Base-by-base conservation (phyloP, 2,888 invertebrate species). In the Amphiduros pacificus region DNA sequence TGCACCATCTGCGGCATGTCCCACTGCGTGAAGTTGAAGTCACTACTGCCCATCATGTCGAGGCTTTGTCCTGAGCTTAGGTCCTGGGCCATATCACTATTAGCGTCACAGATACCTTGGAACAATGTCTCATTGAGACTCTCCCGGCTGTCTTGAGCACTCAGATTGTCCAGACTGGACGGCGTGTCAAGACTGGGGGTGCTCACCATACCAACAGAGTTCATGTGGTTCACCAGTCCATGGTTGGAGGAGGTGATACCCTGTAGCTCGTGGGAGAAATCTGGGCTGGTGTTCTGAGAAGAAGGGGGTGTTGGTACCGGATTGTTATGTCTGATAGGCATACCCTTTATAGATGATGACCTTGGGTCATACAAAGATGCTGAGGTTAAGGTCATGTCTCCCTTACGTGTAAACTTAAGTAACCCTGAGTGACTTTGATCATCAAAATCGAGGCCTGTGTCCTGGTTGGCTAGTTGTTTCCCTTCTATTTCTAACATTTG, bases 1-100 rank as follows among this genome's bases (percentile, higher is more conserved):
- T 58, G 58, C 1, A 58, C 58, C 58, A 58, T 50, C 36, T 58
- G 58, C 5, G 48, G 50, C 58, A 58, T 50, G 24, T 58, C 58
- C 58, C 58, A 58, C 27, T 32, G 32, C 36, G 49, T 31, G 36
- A 58, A 58, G 26, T n/a, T 20, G 20, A 49, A 58, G 26, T 58
- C 58, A 3, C 50, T 32, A 28, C 28, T 14, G 31, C 11, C 36
- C 24, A 58, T 48, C 9, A 49, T 50, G 36, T 49, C 50, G 29
- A 49, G 32, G 26, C 31, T 20, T 41, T 55, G 55, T 9, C 20
- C 41, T 5, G 24, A 17, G 17, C 32, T 29, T 4, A 58, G 32
- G 36, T 50, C 48, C 3, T 58, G 49, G 2, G 58, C 24, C 22
- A 58, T 48, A 36, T 58, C 58, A 24, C 32, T n/a, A 36, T 29